phyloP scores from a whole-genome alignment of 1,140 invertebrate species.

The Drosophila nigrodunni region DNA sequence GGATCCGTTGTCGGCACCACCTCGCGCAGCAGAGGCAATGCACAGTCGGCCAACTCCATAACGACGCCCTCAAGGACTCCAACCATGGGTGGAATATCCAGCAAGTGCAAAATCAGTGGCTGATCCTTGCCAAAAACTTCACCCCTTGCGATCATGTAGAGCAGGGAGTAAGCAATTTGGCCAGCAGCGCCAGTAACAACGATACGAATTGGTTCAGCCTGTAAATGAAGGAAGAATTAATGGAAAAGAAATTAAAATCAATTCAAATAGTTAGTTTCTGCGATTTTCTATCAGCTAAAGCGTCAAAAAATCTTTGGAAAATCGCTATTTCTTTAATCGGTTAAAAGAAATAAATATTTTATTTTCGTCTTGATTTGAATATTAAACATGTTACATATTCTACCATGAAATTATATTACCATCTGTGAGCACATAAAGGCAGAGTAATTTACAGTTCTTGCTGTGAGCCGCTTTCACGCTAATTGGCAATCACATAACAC shows the following conservation, averaged over 20 bases:
- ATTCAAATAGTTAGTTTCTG: too few species aligned
- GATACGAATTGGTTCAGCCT: constrained; percentile 92
- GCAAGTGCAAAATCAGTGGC: constrained; percentile 94
- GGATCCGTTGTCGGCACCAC: constrained; percentile 95
- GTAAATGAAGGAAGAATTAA: not conserved
- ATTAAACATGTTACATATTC: too few species aligned
- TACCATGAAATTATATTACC: too few species aligned
- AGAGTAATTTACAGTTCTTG: not conserved
- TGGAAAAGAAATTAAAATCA: not conserved
- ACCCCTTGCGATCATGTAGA: constrained; percentile 97
- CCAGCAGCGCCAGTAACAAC: constrained; percentile 99
- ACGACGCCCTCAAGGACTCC: constrained; percentile 97
- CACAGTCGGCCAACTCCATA: constrained; percentile 98
- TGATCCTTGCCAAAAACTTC: constrained; percentile 98
- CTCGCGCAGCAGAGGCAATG: constrained; percentile 94
- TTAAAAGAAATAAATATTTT: too few species aligned
- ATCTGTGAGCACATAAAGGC: not conserved
- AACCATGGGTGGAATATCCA: constrained; percentile 98
- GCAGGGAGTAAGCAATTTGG: constrained; percentile 98
- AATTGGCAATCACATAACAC: constrained; percentile 14
- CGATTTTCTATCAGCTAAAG: not conserved
- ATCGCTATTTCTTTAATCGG: too few species aligned
- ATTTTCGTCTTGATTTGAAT: too few species aligned
- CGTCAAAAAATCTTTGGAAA: too few species aligned
- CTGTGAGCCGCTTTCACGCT: not conserved